phyloP scores from a whole-genome alignment of 2,797 vertebrate species.

The Amblyopsis hoosieri region DNA sequence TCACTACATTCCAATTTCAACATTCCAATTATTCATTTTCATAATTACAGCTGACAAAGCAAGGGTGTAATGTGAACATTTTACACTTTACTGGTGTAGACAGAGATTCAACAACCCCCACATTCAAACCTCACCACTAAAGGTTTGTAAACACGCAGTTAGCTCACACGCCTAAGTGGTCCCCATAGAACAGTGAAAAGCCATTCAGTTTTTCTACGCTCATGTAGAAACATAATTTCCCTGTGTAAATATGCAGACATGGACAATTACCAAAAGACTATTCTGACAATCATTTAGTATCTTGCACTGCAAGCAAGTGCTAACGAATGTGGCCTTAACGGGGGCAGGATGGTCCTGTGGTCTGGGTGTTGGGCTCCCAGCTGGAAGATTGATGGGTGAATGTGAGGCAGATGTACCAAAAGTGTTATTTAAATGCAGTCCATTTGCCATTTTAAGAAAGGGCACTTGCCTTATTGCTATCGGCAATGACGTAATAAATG shows the following conservation, averaged over 20 bases:
- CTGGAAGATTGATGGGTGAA: no score
- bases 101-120: constrained; percentile 1
- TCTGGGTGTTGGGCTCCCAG: no score
- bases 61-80: background rate
- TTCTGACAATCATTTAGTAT: constrained; percentile 51
- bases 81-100: background rate
- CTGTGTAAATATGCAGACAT: constrained; percentile 37
- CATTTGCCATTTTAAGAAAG: no score
- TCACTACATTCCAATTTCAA: constrained; percentile 6
- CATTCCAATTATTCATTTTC: constrained; percentile 10
- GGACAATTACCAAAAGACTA: constrained; percentile 42
- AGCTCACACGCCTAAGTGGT: background rate
- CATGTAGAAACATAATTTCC: constrained; percentile 11
- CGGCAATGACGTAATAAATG: no score
- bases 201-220: constrained; percentile 7
- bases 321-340: constrained; percentile 8
- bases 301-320: constrained; percentile 17
- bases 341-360: constrained; percentile 1
- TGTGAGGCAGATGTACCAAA: no score
- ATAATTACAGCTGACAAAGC: constrained; percentile 12
- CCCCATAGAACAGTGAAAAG: constrained; percentile 1
- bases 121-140: background rate
- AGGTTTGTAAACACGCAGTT: constrained; percentile 20
- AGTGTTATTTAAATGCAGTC: no score
- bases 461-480: no score